Evolutionary conservation across 2,113 vertebrate genomes (phyloP).

Genomic region (Boleophthalmus pectinirostris): DNA sequence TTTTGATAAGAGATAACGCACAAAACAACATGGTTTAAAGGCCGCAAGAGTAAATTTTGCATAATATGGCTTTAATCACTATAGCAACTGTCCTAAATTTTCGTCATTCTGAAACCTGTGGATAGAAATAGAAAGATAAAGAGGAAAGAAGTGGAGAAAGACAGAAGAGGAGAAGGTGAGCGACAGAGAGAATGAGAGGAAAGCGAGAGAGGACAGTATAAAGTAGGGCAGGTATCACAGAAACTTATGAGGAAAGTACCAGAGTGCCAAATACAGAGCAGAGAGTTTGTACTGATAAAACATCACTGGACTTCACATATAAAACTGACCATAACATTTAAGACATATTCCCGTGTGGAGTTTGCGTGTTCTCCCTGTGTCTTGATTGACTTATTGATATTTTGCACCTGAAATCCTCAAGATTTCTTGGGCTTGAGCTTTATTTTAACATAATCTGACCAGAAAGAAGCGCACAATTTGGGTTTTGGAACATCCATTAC

Average conservation of each 20-base stretch:
- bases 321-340: background rate
- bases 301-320: background rate
- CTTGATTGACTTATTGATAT: background rate
- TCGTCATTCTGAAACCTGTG: too few species aligned
- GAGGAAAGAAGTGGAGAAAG: background rate
- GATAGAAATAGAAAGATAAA: background rate
- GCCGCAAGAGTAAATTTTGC: too few species aligned
- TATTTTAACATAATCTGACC: too few species aligned
- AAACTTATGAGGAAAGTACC: slow-evolving; percentile 34
- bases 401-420: too few species aligned
- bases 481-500: too few species aligned
- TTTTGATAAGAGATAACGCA: too few species aligned
- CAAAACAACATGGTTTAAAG: too few species aligned
- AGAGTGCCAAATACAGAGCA: slow-evolving; percentile 47
- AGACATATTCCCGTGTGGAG: background rate
- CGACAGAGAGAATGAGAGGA: too few species aligned
- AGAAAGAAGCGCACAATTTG: too few species aligned
- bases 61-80: too few species aligned
- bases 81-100: too few species aligned
- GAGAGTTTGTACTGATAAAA: background rate
- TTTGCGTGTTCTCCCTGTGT: background rate
- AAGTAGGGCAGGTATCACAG: slow-evolving; percentile 70
- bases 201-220: background rate
- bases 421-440: too few species aligned
- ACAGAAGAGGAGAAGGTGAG: background rate